Conservation (phyloP, 2,888 invertebrate species). For the Tuta absoluta region DNA sequence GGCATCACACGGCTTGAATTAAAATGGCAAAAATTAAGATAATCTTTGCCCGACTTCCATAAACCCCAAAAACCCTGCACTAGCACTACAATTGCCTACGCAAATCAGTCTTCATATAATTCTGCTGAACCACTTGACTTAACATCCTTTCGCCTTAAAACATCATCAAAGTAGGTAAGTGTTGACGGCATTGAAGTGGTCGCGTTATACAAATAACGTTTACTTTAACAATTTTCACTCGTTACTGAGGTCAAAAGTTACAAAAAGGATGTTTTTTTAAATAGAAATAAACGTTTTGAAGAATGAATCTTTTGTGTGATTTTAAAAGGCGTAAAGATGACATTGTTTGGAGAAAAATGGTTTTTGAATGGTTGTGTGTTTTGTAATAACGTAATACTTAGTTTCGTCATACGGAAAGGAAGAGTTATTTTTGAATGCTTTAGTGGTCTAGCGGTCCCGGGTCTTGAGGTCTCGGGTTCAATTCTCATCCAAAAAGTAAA, state of each 20-base stretch:
- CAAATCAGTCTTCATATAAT: too few relatives aligned
- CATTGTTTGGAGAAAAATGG: slow-evolving; percentile 1
- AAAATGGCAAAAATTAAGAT: too few relatives aligned
- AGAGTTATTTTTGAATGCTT: background rate
- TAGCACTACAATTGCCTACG: too few relatives aligned
- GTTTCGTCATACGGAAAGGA: slow-evolving; percentile 9
- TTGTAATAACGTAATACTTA: too few relatives aligned
- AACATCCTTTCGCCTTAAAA: too few relatives aligned
- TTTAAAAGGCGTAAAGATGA: background rate
- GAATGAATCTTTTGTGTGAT: background rate
- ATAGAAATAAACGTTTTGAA: slow-evolving; percentile 5
- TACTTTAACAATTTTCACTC: slow-evolving; percentile 28
- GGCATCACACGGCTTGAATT: too few relatives aligned
- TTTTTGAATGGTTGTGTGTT: slow-evolving; percentile 10
- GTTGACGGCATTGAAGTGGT: slow-evolving; percentile 18
- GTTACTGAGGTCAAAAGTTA: slow-evolving; percentile 28
- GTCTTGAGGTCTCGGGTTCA: too few relatives aligned
- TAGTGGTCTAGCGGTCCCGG: background rate
- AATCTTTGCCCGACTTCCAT: too few relatives aligned
- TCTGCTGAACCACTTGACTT: too few relatives aligned
- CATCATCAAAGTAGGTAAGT: background rate
- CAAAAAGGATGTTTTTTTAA: slow-evolving; percentile 11
- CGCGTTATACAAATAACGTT: slow-evolving; percentile 28
- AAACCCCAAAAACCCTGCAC: too few relatives aligned
- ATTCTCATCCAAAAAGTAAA: too few relatives aligned